These are phyloP conservation scores for Hypena proboscidalis DNA, from an alignment of 2,888 invertebrate species.

Conservation along the genomic window DNA sequence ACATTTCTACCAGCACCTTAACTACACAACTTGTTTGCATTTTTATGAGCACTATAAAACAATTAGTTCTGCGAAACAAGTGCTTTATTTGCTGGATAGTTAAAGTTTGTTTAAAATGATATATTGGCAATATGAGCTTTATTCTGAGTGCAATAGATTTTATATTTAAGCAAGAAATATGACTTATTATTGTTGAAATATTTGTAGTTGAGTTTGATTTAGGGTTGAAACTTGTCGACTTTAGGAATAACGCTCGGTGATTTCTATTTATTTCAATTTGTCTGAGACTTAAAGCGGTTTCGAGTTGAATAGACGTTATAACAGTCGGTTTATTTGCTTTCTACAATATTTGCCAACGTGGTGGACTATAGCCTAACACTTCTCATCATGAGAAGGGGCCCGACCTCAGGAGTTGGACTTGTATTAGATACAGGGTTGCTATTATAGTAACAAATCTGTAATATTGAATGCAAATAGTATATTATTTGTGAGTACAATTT, in stretches of 20 bases:
- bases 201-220: slow-evolving; percentile 21
- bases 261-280: slow-evolving; percentile 1
- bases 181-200: slow-evolving; percentile 12
- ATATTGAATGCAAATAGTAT: slow-evolving; percentile 9
- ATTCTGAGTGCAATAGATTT: slow-evolving; percentile 21
- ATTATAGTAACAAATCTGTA: too few relatives aligned
- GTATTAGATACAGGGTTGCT: too few relatives aligned
- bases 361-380: too few relatives aligned
- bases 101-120: slow-evolving; percentile 20
- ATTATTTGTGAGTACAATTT: slow-evolving; percentile 31
- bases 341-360: too few relatives aligned
- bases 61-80: slow-evolving; percentile 24
- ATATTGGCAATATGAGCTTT: slow-evolving; percentile 11
- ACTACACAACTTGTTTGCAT: slow-evolving; percentile 30
- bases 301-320: neutral
- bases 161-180: slow-evolving; percentile 18
- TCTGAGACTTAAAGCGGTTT: neutral
- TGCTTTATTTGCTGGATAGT: slow-evolving; percentile 22
- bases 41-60: slow-evolving; percentile 34
- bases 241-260: neutral
- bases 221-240: neutral
- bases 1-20: slow-evolving; percentile 28
- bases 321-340: neutral
- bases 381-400: too few relatives aligned
- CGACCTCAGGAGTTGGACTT: too few relatives aligned